Evolutionary conservation across 2,113 vertebrate species (phyloP).

Genomic region (Tonatia bakeri): DNA sequence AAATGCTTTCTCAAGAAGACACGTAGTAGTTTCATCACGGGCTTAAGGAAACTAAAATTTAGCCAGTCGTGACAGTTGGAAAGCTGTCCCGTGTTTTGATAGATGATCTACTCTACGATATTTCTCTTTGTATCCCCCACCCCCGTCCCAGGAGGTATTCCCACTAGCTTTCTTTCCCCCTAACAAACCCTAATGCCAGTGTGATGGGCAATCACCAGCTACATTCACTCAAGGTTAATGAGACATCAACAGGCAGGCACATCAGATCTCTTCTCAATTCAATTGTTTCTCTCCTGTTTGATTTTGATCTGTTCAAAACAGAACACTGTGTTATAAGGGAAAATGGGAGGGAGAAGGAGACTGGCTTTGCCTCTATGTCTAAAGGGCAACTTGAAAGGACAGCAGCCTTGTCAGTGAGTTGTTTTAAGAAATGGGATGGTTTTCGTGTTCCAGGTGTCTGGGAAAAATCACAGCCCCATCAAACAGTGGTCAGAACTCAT

Average conservation of each 20-base stretch:
- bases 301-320: slow-evolving; percentile 51
- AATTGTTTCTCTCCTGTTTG: slow-evolving; percentile 63
- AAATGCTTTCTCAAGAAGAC: slow-evolving; percentile 69
- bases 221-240: slow-evolving; percentile 73
- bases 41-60: slow-evolving; percentile 60
- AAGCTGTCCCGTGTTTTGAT: slow-evolving; percentile 63
- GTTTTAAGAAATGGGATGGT: slow-evolving; percentile 21
- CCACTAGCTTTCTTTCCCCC: not conserved
- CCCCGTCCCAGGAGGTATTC: not conserved
- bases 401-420: slow-evolving; percentile 2
- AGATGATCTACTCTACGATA: slow-evolving; percentile 33
- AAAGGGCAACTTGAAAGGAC: slow-evolving; percentile 57
- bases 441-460: slow-evolving; percentile 25
- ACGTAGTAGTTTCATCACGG: slow-evolving; percentile 65
- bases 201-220: slow-evolving; percentile 54
- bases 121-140: slow-evolving; percentile 53
- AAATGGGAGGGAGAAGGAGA: not conserved
- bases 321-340: not conserved
- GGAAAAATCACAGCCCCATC: slow-evolving; percentile 33
- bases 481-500: slow-evolving; percentile 10
- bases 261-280: slow-evolving; percentile 66
- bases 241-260: slow-evolving; percentile 70
- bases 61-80: slow-evolving; percentile 64
- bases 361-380: not conserved
- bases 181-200: slow-evolving; percentile 33